Evolutionary conservation across 2,113 vertebrate species (phyloP).

Genomic region (Pomatostomus ruficeps): DNA sequence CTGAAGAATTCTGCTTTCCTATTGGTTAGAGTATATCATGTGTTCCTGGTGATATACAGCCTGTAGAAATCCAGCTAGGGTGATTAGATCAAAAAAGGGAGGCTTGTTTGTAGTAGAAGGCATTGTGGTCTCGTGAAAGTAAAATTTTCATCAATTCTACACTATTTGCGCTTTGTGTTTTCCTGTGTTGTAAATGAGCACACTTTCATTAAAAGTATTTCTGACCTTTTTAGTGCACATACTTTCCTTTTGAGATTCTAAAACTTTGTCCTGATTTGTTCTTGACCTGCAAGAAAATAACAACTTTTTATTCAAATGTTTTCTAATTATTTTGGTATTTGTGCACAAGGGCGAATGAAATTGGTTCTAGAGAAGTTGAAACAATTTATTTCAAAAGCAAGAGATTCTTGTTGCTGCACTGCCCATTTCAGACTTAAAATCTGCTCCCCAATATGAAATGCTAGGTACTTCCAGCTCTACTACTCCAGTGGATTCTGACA

Average conservation of each 20-base stretch:
- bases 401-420: background rate
- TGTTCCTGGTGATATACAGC: background rate
- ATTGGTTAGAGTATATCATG: background rate
- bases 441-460: background rate
- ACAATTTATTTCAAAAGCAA: background rate
- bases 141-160: background rate
- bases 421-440: background rate
- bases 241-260: background rate
- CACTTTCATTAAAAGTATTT: background rate
- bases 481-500: background rate
- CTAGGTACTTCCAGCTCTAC: background rate
- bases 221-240: background rate
- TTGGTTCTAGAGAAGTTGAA: background rate
- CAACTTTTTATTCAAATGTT: background rate
- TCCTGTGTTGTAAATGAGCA: background rate
- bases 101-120: background rate
- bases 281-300: background rate
- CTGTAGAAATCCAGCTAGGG: background rate
- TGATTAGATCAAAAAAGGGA: background rate
- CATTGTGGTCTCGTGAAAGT: background rate
- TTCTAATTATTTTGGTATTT: background rate
- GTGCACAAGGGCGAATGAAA: background rate
- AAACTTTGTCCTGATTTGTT: background rate
- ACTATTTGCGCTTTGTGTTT: background rate
- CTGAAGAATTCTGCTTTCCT: background rate